Evolutionary conservation across 1,140 invertebrate genomes (phyloP).

Genomic region (Globodera rostochiensis): DNA sequence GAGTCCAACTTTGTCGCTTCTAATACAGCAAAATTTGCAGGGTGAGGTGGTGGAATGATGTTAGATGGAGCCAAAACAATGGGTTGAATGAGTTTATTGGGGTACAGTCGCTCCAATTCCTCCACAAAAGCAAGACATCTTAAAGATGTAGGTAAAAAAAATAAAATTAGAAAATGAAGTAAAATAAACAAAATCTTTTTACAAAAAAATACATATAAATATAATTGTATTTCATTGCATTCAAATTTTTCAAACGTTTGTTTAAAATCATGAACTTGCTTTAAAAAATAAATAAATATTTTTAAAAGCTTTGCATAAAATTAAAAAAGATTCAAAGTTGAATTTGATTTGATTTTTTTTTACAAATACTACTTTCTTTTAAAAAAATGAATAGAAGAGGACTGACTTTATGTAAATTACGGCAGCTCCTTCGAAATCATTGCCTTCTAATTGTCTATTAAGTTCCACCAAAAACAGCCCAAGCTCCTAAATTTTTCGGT

Average conservation of each 20-base stretch:
- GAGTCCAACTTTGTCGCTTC: background rate
- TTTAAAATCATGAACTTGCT: no score
- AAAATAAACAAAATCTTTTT: no score
- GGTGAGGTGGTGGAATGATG: background rate
- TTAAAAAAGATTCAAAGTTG: no score
- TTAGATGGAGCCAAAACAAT: background rate
- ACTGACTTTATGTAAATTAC: constrained; percentile 9
- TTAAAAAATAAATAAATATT: no score
- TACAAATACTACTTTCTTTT: no score
- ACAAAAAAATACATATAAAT: no score
- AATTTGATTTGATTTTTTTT: no score
- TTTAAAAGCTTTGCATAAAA: no score
- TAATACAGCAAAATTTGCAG: background rate
- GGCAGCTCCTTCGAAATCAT: constrained; percentile 4
- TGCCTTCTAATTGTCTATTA: background rate
- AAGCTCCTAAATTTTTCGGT: constrained; percentile 14
- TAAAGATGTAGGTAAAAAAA: background rate
- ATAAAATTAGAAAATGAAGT: no score
- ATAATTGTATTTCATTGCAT: no score
- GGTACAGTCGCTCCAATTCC: constrained; percentile 13
- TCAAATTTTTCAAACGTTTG: no score
- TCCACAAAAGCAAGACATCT: constrained; percentile 19
- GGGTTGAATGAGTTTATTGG: background rate
- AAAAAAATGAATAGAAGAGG: no score
- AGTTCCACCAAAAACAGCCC: constrained; percentile 13